These are phyloP conservation scores for Halesus radiatus DNA, from an alignment of 1,140 invertebrate genomes.

Conservation along the genomic window DNA sequence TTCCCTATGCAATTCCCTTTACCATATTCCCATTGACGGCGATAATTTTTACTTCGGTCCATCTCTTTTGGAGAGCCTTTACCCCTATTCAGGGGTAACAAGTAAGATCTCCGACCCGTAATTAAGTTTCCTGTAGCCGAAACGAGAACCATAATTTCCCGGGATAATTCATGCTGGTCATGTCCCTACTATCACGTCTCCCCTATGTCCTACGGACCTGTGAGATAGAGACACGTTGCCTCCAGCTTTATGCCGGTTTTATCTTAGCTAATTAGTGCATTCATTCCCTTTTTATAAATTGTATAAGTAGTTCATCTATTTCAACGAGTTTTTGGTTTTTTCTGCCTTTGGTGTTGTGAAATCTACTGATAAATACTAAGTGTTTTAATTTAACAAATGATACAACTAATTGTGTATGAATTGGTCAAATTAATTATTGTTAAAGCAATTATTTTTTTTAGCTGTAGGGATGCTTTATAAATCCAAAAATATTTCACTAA, in stretches of 20 bases:
- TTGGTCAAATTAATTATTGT: too few species aligned
- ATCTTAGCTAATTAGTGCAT: slow-evolving; percentile 3
- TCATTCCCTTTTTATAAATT: not conserved
- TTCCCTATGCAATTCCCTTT: too few species aligned
- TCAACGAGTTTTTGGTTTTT: too few species aligned
- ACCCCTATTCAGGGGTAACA: not conserved
- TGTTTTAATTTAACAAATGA: too few species aligned
- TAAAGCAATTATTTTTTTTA: too few species aligned
- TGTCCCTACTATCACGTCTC: not conserved
- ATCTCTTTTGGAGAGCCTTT: not conserved
- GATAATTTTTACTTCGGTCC: too few species aligned
- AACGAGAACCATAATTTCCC: not conserved
- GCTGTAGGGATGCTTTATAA: too few species aligned
- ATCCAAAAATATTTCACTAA: too few species aligned
- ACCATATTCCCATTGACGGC: too few species aligned
- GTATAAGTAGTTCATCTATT: not conserved
- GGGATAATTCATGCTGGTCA: slow-evolving; percentile 11
- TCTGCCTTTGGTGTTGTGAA: too few species aligned
- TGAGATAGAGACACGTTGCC: not conserved
- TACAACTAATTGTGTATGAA: too few species aligned
- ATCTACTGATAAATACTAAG: too few species aligned
- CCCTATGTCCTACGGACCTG: not conserved
- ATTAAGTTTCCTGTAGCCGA: not conserved
- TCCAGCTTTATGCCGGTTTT: not conserved
- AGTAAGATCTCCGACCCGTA: not conserved